phyloP scores from a whole-genome alignment of 2,797 vertebrate genomes.

The Phataginus tetradactyla region DNA sequence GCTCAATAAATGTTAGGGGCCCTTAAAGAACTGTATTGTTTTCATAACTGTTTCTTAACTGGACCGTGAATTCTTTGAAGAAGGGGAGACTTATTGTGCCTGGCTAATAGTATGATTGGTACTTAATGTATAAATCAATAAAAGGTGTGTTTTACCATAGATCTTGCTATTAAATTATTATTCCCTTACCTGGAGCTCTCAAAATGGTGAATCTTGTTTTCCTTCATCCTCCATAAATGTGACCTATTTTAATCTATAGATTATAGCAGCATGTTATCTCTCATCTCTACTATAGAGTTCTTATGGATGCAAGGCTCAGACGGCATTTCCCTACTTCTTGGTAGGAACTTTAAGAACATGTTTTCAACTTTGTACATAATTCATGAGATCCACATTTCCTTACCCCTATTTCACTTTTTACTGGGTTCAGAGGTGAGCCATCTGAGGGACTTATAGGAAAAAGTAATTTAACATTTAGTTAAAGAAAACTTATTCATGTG shows the following conservation, averaged over 20 bases:
- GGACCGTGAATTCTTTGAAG: neutral
- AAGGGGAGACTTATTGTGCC: neutral
- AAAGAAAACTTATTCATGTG: slow-evolving; percentile 26
- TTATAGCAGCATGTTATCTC: neutral
- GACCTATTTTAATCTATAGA: neutral
- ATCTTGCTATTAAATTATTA: slow-evolving; percentile 29
- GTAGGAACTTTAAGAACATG: neutral
- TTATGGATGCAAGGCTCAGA: neutral
- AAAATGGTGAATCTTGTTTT: neutral
- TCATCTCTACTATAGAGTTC: neutral
- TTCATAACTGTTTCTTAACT: neutral
- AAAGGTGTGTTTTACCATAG: neutral
- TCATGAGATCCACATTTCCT: slow-evolving; percentile 15
- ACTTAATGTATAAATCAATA: slow-evolving; percentile 1
- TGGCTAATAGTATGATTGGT: slow-evolving; percentile 3
- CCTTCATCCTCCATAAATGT: neutral
- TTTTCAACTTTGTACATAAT: neutral
- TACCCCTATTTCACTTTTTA: slow-evolving; percentile 18
- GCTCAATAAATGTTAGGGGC: neutral
- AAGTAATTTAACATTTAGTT: slow-evolving; percentile 19
- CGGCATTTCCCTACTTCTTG: neutral
- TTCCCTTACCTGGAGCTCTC: neutral
- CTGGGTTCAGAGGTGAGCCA: neutral
- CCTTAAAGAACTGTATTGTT: neutral
- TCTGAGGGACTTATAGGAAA: slow-evolving; percentile 7